Evolutionary conservation across 2,797 vertebrate genomes (phyloP).

Genomic region (Microchirus variegatus): DNA sequence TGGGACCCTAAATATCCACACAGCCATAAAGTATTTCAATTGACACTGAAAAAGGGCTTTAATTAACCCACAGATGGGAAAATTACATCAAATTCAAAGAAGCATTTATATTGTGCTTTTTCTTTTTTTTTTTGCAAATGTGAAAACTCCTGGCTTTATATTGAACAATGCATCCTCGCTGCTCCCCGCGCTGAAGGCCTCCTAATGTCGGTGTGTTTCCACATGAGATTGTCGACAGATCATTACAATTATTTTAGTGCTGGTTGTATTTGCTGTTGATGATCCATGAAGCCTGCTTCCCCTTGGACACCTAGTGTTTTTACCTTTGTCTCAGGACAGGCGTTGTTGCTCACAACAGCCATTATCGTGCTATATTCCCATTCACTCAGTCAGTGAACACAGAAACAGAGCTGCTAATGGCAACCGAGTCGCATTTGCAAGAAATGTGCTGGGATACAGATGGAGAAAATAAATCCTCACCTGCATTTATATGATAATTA

Average conservation of each 20-base stretch:
- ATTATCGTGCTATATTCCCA: no score
- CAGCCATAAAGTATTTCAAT: background rate
- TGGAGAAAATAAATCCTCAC: no score
- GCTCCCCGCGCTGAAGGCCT: slow-evolving; percentile 1
- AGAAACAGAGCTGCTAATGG: no score
- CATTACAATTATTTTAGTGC: slow-evolving; percentile 9
- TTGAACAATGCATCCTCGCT: background rate
- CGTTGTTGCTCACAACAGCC: no score
- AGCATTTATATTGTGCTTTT: background rate
- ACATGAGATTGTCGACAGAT: background rate
- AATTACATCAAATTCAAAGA: slow-evolving; percentile 1
- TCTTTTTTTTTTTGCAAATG: background rate
- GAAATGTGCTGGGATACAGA: no score
- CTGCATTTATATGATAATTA: no score
- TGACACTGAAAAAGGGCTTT: slow-evolving; percentile 6
- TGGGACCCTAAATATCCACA: background rate
- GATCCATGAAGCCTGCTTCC: slow-evolving; percentile 15
- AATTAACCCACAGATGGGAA: background rate
- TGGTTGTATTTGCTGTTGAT: slow-evolving; percentile 14
- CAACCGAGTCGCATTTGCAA: no score
- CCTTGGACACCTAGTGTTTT: slow-evolving; percentile 13
- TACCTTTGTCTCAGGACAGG: background rate
- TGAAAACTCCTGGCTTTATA: background rate
- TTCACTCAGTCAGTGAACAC: no score
- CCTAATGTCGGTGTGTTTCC: slow-evolving; percentile 3